phyloP scores from a whole-genome alignment of 2,113 vertebrate genomes.

The Oreocharis arfaki region DNA sequence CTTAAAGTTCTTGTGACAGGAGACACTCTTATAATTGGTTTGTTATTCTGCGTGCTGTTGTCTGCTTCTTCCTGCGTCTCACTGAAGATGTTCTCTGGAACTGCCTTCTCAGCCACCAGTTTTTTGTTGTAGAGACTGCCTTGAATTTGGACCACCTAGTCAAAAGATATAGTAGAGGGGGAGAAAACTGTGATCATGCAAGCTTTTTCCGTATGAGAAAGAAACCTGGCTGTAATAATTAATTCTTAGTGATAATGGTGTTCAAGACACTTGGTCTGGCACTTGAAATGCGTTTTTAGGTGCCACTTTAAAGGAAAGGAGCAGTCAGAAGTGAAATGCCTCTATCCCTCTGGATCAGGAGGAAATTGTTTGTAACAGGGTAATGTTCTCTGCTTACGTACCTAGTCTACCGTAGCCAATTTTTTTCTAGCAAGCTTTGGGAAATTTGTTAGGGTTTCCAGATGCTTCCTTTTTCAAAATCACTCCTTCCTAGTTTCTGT shows the following conservation, averaged over 20 bases:
- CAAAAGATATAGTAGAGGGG: neutral
- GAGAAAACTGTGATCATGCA: neutral
- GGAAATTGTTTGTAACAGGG: neutral
- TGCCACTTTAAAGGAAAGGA: neutral
- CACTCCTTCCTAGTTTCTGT: neutral
- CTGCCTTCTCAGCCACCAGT: neutral
- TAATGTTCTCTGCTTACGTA: neutral
- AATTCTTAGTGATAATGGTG: neutral
- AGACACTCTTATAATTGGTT: neutral
- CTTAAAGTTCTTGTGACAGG: neutral
- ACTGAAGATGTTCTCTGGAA: neutral
- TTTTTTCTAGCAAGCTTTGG: neutral
- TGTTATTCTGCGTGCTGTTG: neutral
- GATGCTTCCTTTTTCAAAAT: neutral
- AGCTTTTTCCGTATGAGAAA: neutral
- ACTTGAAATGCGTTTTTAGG: neutral
- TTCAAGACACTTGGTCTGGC: neutral
- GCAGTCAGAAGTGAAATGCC: neutral
- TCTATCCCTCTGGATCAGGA: neutral
- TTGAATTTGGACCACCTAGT: neutral
- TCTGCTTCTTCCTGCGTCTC: neutral
- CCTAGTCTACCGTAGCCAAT: neutral
- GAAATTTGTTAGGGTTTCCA: neutral
- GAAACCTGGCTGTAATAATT: neutral
- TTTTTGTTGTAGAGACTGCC: neutral